phyloP scores from a whole-genome alignment of 2,888 invertebrate genomes.

The Monopis laevigella region DNA sequence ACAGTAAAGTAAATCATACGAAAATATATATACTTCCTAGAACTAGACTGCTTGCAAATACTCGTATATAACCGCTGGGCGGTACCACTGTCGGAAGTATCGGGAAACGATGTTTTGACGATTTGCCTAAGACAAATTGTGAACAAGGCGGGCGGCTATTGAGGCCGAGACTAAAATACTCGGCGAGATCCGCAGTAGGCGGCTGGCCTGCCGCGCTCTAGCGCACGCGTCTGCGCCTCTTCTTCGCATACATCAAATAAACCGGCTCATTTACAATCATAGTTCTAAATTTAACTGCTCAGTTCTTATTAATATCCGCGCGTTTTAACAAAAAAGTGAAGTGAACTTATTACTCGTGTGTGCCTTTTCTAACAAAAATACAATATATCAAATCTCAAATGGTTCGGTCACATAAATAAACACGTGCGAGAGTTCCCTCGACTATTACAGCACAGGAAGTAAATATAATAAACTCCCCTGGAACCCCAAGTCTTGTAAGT shows the following conservation, averaged over 20 bases:
- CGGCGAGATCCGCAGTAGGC: slow-evolving; percentile 52
- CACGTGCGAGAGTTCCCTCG: slow-evolving; percentile 22
- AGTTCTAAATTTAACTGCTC: slow-evolving; percentile 61
- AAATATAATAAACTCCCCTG: slow-evolving; percentile 36
- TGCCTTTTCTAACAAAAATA: slow-evolving; percentile 26
- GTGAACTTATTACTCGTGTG: slow-evolving; percentile 37
- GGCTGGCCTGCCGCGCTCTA: slow-evolving; percentile 58
- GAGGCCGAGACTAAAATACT: slow-evolving; percentile 65
- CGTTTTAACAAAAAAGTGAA: slow-evolving; percentile 53
- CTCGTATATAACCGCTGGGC: slow-evolving; percentile 3
- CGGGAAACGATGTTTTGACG: slow-evolving; percentile 47
- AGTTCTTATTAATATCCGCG: slow-evolving; percentile 55
- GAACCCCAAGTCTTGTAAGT: slow-evolving; percentile 41
- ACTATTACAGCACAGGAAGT: slow-evolving; percentile 35
- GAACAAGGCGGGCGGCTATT: slow-evolving; percentile 56
- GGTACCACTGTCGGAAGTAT: slow-evolving; percentile 41
- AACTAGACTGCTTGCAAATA: too few relatives aligned
- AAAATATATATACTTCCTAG: too few relatives aligned
- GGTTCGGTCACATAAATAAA: slow-evolving; percentile 27
- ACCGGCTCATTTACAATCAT: slow-evolving; percentile 47
- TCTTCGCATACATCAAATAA: slow-evolving; percentile 50
- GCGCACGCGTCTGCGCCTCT: slow-evolving; percentile 47
- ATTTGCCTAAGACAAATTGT: slow-evolving; percentile 59
- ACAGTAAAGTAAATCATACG: too few relatives aligned
- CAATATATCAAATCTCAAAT: slow-evolving; percentile 15